A percentile compares a stretch with the other conserved stretches of the same genome.
These are phyloP conservation scores for Syngnathus rostellatus DNA, from an alignment of 2,797 vertebrate genomes.

Conservation along the genomic window DNA sequence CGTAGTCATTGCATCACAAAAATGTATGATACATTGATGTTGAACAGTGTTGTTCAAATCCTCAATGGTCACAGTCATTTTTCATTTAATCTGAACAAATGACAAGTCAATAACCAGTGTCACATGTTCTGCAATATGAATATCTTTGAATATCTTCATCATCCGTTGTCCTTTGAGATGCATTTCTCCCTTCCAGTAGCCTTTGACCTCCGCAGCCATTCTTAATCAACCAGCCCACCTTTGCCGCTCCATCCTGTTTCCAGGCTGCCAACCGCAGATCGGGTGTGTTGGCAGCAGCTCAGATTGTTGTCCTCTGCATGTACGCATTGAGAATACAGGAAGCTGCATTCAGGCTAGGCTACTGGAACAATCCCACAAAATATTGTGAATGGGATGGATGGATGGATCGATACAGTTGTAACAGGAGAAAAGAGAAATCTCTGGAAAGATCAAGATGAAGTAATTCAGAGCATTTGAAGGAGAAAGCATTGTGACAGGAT, in stretches of 20 bases:
- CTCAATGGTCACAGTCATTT: not conserved
- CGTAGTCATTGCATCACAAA: too few species aligned
- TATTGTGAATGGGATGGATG: too few species aligned
- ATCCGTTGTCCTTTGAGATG: not conserved
- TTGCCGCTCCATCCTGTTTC: slow-evolving; percentile 59
- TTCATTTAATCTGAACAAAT: not conserved
- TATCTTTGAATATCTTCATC: not conserved
- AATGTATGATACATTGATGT: too few species aligned
- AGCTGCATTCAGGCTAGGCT: slow-evolving; percentile 46
- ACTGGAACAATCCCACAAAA: slow-evolving; percentile 52
- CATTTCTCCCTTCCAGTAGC: slow-evolving; percentile 32
- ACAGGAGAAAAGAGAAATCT: too few species aligned
- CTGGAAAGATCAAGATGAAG: too few species aligned
- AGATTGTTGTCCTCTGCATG: slow-evolving; percentile 56
- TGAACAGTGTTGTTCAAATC: too few species aligned
- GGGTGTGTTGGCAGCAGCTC: slow-evolving; percentile 62
- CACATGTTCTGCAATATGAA: not conserved
- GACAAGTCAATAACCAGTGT: not conserved
- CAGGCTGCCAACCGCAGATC: slow-evolving; percentile 66
- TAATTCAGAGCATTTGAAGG: too few species aligned
- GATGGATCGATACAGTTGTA: too few species aligned
- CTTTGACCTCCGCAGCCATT: slow-evolving; percentile 8
- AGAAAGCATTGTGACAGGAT: too few species aligned
- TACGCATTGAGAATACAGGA: slow-evolving; percentile 62
- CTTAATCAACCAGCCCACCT: slow-evolving; percentile 10